These are phyloP conservation scores for Drosophila sechellia DNA, from an alignment of 1,140 invertebrate species.

Conservation along the genomic window DNA sequence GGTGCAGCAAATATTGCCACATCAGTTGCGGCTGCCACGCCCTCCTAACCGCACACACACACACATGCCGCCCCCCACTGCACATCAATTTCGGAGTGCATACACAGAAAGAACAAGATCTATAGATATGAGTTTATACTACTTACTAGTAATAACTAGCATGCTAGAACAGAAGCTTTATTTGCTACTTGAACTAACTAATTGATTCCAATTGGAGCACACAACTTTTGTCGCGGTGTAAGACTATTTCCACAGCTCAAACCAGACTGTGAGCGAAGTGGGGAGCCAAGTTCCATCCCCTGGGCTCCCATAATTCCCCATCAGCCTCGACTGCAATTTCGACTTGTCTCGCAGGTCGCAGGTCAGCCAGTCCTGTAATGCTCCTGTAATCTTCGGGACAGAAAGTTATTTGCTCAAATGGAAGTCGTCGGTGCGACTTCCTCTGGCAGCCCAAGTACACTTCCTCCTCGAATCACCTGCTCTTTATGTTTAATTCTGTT, in stretches of 20 bases:
- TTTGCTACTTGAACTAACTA: too few relatives aligned
- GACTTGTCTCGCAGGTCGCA: conserved; percentile 22
- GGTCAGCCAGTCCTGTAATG: conserved; percentile 44
- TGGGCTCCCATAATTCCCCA: conserved; percentile 50
- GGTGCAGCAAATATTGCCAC: conserved; percentile 53
- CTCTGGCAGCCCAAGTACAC: neutral
- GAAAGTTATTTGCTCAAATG: conserved; percentile 51
- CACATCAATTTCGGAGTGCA: conserved; percentile 69
- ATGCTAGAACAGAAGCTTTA: too few relatives aligned
- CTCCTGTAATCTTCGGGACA: conserved; percentile 66
- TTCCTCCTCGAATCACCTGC: neutral
- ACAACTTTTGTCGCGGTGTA: neutral
- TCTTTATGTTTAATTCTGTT: conserved; percentile 66
- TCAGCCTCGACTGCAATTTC: conserved; percentile 46
- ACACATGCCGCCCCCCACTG: conserved; percentile 22
- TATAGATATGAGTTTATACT: neutral
- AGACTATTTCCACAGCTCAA: conserved; percentile 4
- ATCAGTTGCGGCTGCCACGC: conserved; percentile 45
- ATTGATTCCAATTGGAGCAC: too few relatives aligned
- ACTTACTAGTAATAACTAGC: too few relatives aligned
- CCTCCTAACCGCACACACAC: conserved; percentile 31
- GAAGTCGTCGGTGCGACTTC: conserved; percentile 13
- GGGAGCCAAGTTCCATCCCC: neutral
- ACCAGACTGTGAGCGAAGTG: neutral
- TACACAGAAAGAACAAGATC: conserved; percentile 12